phyloP scores from a whole-genome alignment of 2,113 vertebrate genomes.

The Rattus rattus region DNA sequence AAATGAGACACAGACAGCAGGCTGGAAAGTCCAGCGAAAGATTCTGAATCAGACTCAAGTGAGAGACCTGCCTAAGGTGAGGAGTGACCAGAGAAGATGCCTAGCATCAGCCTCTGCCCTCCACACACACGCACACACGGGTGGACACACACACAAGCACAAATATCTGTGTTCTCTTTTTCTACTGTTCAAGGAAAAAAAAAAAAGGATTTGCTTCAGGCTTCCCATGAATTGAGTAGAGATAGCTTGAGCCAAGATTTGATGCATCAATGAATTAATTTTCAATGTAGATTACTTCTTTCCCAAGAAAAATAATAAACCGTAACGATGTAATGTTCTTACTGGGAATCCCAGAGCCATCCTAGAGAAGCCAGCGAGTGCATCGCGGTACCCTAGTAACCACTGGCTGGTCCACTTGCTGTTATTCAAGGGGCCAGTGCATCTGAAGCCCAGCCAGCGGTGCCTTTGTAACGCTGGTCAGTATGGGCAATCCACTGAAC shows the following conservation, averaged over 20 bases:
- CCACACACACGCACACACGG: neutral
- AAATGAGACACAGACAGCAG: neutral
- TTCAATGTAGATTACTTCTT: constrained; percentile 38
- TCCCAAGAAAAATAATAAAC: constrained; percentile 30
- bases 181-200: neutral
- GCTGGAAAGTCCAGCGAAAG: neutral
- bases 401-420: neutral
- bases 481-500: neutral
- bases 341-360: neutral
- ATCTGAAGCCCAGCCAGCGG: neutral
- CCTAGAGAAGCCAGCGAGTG: neutral
- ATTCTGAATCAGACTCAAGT: constrained; percentile 1
- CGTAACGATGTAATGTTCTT: neutral
- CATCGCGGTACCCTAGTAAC: neutral
- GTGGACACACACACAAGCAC: neutral
- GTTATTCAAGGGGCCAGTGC: neutral
- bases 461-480: neutral
- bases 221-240: neutral
- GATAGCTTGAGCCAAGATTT: neutral
- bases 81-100: no score
- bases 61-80: neutral
- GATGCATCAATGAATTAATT: constrained; percentile 53
- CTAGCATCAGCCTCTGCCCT: neutral
- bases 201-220: neutral
- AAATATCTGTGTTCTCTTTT: neutral